Conservation (phyloP, 1,140 invertebrate species). For the Formica selysi region DNA sequence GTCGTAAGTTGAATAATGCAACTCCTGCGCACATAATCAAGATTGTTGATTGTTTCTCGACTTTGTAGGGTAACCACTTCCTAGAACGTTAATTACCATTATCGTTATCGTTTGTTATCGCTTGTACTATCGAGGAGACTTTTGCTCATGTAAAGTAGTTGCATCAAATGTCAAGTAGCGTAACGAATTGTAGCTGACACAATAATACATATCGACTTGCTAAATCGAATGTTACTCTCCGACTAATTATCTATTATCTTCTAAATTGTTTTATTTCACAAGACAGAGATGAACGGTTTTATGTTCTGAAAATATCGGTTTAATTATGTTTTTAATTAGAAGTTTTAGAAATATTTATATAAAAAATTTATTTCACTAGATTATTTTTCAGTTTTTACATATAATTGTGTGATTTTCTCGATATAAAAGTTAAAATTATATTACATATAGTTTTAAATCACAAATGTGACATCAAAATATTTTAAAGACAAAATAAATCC, state of each 20-base stretch:
- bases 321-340: background rate
- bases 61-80: conserved; percentile 69
- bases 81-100: conserved; percentile 72
- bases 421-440: background rate
- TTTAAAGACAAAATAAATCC: background rate
- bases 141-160: conserved; percentile 3
- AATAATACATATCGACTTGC: background rate
- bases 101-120: conserved; percentile 62
- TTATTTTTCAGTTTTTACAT: background rate
- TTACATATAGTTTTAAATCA: background rate
- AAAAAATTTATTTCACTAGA: background rate
- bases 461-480: background rate
- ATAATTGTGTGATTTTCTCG: background rate
- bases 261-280: conserved; percentile 5
- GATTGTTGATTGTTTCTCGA: conserved; percentile 50
- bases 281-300: background rate
- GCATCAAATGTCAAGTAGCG: conserved; percentile 7
- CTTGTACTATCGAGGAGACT: conserved; percentile 61
- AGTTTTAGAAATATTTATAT: background rate
- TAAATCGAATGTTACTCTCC: background rate
- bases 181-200: conserved; percentile 12
- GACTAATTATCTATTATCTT: background rate
- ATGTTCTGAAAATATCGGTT: background rate
- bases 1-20: background rate
- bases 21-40: conserved; percentile 46